A percentile compares a stretch with the other conserved stretches of the same genome.
phyloP scores from a whole-genome alignment of 92 coral and sea anemone species.

The Heteractis magnifica region DNA sequence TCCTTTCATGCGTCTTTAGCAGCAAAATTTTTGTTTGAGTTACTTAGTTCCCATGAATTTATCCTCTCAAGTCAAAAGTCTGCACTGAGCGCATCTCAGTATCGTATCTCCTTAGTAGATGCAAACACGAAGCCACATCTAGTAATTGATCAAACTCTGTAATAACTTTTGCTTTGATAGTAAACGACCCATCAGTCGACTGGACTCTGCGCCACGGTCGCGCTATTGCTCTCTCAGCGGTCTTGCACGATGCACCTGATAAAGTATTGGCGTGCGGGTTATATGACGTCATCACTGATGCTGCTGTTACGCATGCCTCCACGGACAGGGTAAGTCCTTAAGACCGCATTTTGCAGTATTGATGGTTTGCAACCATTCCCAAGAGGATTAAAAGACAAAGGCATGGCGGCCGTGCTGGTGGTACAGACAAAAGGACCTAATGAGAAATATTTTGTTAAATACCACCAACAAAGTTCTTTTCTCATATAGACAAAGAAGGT shows the following conservation, averaged over 20 bases:
- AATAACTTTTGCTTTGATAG: conserved; percentile 32
- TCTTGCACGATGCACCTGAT: conserved; percentile 86
- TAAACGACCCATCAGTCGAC: conserved; percentile 89
- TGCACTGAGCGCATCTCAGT: no score
- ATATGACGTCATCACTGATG: conserved; percentile 69
- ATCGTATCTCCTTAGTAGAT: no score
- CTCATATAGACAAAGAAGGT: no score
- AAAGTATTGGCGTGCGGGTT: conserved; percentile 71
- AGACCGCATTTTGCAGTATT: not conserved
- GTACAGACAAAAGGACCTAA: no score
- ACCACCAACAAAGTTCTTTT: not conserved
- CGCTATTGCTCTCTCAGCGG: conserved; percentile 92
- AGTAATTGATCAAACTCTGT: not conserved
- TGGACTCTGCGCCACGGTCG: conserved; percentile 98
- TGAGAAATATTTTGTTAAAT: not conserved
- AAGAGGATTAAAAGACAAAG: no score
- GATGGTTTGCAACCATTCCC: not conserved
- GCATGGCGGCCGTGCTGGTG: no score
- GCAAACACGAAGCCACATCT: no score
- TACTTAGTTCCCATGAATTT: no score
- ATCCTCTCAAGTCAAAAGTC: no score
- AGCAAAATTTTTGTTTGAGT: no score
- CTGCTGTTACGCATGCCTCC: conserved; percentile 80
- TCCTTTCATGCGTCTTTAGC: no score
- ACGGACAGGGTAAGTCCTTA: conserved; percentile 84